Evolutionary conservation across 2,797 vertebrate species (phyloP).

Genomic region (Urocyon cinereoargenteus): DNA sequence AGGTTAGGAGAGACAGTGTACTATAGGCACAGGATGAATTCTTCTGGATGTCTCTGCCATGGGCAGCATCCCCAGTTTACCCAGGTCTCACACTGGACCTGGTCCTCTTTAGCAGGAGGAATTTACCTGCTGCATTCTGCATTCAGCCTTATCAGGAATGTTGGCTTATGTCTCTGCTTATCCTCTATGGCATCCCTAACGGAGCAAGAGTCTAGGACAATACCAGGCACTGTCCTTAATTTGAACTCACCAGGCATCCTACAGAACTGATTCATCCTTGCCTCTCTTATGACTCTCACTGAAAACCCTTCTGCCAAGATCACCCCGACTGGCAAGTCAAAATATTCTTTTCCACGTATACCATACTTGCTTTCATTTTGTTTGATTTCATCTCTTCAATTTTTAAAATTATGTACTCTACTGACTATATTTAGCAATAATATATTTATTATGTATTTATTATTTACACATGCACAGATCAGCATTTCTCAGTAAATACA

Average conservation of each 20-base stretch:
- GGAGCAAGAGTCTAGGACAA: neutral
- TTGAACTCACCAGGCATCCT: neutral
- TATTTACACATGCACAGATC: neutral
- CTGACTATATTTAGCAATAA: neutral
- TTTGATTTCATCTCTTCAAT: neutral
- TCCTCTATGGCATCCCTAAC: neutral
- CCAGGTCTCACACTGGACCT: neutral
- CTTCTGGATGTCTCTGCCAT: neutral
- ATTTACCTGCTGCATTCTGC: too few relatives aligned
- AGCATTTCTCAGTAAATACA: neutral
- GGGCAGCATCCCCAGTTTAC: neutral
- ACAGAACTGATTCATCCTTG: neutral
- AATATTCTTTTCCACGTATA: neutral
- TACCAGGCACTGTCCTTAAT: neutral
- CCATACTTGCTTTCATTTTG: neutral
- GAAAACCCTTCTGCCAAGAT: neutral
- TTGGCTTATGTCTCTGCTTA: neutral
- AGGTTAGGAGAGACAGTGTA: fast-evolving
- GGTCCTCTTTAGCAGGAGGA: neutral
- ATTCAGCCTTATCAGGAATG: neutral
- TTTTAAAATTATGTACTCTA: neutral
- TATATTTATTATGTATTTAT: too few relatives aligned
- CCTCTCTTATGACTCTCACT: neutral
- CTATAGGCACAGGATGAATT: neutral
- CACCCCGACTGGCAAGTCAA: neutral